A percentile compares a stretch with the other conserved stretches of the same genome.
Conservation (phyloP, 2,113 vertebrate genomes). For the Scortum barcoo region DNA sequence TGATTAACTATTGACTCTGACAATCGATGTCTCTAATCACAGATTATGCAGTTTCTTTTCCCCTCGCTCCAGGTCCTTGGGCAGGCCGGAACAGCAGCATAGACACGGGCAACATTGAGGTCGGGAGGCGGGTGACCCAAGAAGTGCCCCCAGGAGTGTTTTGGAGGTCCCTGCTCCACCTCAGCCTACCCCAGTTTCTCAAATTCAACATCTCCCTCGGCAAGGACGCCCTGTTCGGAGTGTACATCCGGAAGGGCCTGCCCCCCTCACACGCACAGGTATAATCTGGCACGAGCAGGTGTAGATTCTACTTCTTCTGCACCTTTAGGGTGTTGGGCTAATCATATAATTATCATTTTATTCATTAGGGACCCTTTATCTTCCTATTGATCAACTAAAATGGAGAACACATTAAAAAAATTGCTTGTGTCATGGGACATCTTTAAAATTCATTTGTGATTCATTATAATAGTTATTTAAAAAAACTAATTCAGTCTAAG, state of each 20-base stretch:
- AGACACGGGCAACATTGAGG: slow-evolving; percentile 93
- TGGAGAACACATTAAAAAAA: slow-evolving; percentile 29
- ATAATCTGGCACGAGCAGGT: slow-evolving; percentile 10
- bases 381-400: slow-evolving; percentile 50
- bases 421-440: slow-evolving; percentile 38
- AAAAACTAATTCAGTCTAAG: slow-evolving; percentile 65
- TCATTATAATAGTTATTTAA: slow-evolving; percentile 65
- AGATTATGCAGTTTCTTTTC: slow-evolving; percentile 75
- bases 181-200: slow-evolving; percentile 95
- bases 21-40: slow-evolving; percentile 66
- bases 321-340: slow-evolving; percentile 11
- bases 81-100: slow-evolving; percentile 94
- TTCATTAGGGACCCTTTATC: slow-evolving; percentile 45
- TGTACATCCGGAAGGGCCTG: slow-evolving; percentile 97
- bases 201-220: slow-evolving; percentile 99
- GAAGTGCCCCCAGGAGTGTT: slow-evolving; percentile 96
- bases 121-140: slow-evolving; percentile 93
- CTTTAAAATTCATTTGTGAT: slow-evolving; percentile 65
- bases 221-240: slow-evolving; percentile 96
- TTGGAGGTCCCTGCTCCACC: slow-evolving; percentile 96
- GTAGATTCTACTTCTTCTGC: not conserved
- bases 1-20: slow-evolving; percentile 68
- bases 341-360: slow-evolving; percentile 30
- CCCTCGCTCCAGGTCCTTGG: slow-evolving; percentile 87
- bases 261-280: slow-evolving; percentile 97